These are phyloP conservation scores for Phyllostomus discolor DNA, from an alignment of 2,113 vertebrate species.

Conservation along the genomic window DNA sequence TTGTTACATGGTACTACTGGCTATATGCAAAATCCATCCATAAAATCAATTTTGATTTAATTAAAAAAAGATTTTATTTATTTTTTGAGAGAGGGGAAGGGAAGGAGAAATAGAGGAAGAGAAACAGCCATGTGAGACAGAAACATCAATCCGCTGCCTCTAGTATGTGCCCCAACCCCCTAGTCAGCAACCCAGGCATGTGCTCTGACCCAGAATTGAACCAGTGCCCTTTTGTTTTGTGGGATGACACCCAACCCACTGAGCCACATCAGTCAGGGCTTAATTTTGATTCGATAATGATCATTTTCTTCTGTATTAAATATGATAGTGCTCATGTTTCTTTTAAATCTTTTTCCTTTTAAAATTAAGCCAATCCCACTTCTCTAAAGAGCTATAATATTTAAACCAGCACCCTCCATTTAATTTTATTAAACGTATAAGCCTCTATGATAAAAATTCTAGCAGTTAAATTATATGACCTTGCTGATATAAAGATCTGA, in stretches of 20 bases:
- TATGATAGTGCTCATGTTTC: neutral
- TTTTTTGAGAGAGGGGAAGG: too few relatives aligned
- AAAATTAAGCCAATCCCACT: neutral
- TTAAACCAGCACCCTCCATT: neutral
- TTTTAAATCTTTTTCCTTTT: constrained; percentile 33
- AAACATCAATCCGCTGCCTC: too few relatives aligned
- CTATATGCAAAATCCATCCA: neutral
- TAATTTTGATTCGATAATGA: neutral
- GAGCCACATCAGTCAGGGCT: neutral
- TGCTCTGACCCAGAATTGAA: too few relatives aligned
- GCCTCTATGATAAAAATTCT: neutral
- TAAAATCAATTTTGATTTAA: neutral
- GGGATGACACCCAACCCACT: too few relatives aligned
- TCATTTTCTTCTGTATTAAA: neutral
- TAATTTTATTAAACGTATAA: constrained; percentile 14
- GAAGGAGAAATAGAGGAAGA: too few relatives aligned
- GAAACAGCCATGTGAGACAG: too few relatives aligned
- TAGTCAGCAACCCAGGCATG: too few relatives aligned
- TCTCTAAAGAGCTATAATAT: neutral
- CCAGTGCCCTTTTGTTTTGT: too few relatives aligned
- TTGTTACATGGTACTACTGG: neutral
- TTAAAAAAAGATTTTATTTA: too few relatives aligned
- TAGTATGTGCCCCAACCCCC: too few relatives aligned
- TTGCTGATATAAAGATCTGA: constrained; percentile 12
- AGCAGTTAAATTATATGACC: constrained; percentile 3